Base-by-base conservation (phyloP, 2,113 vertebrate species). In the Mirounga angustirostris region DNA sequence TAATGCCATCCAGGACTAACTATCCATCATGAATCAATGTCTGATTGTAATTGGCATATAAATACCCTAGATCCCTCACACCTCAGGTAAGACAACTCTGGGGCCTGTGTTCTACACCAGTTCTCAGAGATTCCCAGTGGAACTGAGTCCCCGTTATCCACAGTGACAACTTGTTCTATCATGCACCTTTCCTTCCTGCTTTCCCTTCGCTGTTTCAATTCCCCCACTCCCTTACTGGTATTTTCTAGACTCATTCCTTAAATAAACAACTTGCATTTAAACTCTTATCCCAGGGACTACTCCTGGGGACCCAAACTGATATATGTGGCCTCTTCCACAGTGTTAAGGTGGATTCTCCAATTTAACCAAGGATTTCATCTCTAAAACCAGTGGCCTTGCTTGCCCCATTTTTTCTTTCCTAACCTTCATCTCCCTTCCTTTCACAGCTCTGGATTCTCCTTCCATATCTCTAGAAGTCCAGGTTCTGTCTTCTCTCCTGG, bases 181-280 rank as follows among this genome's bases (percentile, higher is more conserved):
- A 30, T 54, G 18, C 8, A 28, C 4, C 19, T 12, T 61, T 50
- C 79, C 22, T 63, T 69, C 33, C 24, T 94, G 13, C 33, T 21
- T 93, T 90, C 22, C 28, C 36, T 87, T 83, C 19, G 4, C 7
- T 78, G 21, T 93, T 26, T 95, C 74, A 73, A 24, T 61, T 83
- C 22, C 26, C 13, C 33, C 6, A 65, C 50, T n/a, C 19, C 1
- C 5, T 1, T 24, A 61, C 14, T 2, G 33, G 13, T 71, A 30
- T 86, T 93, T 71, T 58, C 54, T 43, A 67, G 59, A 78, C 58
- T 83, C 16, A 71, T 4, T 67, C 36, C 8, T 43, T 46, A 61
- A 94, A 83, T 83, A n/a, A 73, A 58, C 50, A 79, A 40, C 36
- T 82, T 87, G 43, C 15, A 50, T 67, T 84, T 89, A 97, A 92